Evolutionary conservation across 2,888 invertebrate genomes (phyloP), one percentile per base, ranked within the genome.

Genomic region (Piscicola geometra): DNA sequence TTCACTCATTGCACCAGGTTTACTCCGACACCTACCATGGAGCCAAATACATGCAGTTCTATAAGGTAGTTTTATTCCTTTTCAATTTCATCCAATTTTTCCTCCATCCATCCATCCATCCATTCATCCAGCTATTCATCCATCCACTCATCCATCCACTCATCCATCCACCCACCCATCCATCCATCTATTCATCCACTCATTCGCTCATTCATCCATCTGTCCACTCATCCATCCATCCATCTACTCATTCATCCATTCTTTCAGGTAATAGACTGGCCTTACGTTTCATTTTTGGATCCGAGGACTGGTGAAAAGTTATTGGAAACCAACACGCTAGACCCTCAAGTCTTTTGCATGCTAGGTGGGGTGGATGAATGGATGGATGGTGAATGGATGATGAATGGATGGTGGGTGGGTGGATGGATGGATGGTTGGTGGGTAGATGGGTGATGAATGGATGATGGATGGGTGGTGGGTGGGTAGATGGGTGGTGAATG

Each of bases 211-310:
- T 25, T 56, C 60, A 56, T 21, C 12, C 9, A 25, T 21, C 21
- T 21, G n/a, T 5, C 25, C n/a, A 56, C 3, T 56, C 21, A 9
- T n/a, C 21, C 25, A 56, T 5, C 3, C 60, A 56, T 56, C 9
- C 41, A 41, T 15, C 41, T 15, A 41, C 15, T 41, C 41, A 5
- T 41, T 15, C 41, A 41, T 15, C 15, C 41, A 41, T 41, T 15
- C 41, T 9, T 41, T 41, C 41, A 56, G 60, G 60, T 56, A 75
- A 82, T 83, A 25, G 83, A 86, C 71, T 89, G 89, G 83, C 90
- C 90, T 0, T 90, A 90, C 81, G 84, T 90, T 76, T 89, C 90
- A 77, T 85, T 90, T 5, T 85, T 90, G 75, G 90, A 90, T 85
- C 90, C 90, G 15, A 86, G 89, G 80, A 90, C 90, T 68, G 90